A percentile compares a stretch with the other conserved stretches of the same genome.
These are phyloP conservation scores for Euglossa dilemma DNA, from an alignment of 1,140 invertebrate species.

Conservation along the genomic window DNA sequence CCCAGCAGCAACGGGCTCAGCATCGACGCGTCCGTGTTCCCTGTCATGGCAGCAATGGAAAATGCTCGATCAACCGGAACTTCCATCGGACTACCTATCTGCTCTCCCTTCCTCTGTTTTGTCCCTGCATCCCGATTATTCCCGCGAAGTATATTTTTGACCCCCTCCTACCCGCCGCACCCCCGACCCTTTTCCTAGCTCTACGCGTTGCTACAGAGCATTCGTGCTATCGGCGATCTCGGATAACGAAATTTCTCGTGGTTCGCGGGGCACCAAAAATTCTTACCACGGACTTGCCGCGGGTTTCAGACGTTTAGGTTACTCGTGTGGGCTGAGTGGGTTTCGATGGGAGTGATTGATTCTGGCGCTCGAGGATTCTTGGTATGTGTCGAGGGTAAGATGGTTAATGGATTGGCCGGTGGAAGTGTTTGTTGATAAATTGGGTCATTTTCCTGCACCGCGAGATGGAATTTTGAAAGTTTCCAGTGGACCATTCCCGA, in stretches of 20 bases:
- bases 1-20: conserved; percentile 88
- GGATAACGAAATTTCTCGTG: conserved; percentile 23
- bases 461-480: too few species aligned
- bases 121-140: conserved; percentile 24
- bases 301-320: too few species aligned
- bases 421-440: too few species aligned
- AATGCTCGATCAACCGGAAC: conserved; percentile 68
- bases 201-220: background rate
- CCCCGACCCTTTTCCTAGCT: too few species aligned
- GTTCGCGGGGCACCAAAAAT: background rate
- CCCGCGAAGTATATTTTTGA: conserved; percentile 28
- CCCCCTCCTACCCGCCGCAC: background rate
- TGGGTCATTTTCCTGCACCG: too few species aligned
- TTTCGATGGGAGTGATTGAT: too few species aligned
- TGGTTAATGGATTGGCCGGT: too few species aligned
- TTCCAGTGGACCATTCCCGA: too few species aligned
- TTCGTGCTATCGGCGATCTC: background rate
- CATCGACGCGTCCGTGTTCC: conserved; percentile 76
- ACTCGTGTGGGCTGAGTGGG: too few species aligned
- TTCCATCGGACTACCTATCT: conserved; percentile 56
- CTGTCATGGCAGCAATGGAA: conserved; percentile 65
- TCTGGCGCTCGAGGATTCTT: too few species aligned
- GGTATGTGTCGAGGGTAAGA: too few species aligned
- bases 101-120: conserved; percentile 1
- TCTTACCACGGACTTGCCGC: background rate